Base-by-base conservation (phyloP, 92 coral and sea anemone species). In the Epizoanthus illoricatus region DNA sequence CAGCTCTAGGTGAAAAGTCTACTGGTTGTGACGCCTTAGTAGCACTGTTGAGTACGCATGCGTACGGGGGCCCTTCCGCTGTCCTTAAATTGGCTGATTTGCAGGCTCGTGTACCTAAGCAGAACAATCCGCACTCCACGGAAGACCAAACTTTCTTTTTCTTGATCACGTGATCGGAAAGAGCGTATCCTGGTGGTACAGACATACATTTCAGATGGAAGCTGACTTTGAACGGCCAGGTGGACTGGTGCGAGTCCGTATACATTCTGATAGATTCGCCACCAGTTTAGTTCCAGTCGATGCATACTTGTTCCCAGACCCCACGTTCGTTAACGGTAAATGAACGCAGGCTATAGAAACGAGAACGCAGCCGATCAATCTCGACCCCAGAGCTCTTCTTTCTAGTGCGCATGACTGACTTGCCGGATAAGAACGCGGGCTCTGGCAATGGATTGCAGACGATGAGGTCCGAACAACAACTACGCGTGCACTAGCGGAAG, bases 131-230 rank as follows among this genome's bases (percentile, higher is more conserved):
- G 10, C 80, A 75, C 17, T 75, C 80, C 10, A 59, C 62, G 45
- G 80, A 59, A 7, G 80, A 75, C 80, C 80, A 75, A 2, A 75
- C 80, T 75, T 60, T 58, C 80, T 75, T 75, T 60, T 75, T 75
- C 56, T 58, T 75, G 80, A 75, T 58, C 68, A 59, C 47, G 36
- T 75, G 80, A 39, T 55, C 80, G 20, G 43, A 40, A 59, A 75
- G 80, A n/a, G 80, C 80, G 7, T 36, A 75, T 17, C 81, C 81
- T 75, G 49, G 11, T 11, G 60, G n/a, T 4, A 60, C 3, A n/a
- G 47, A 43, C 40, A 33, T 0, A 69, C 21, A 36, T 66, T 66
- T 66, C n/a, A 36, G 54, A n/a, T 33, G 21, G 17, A 7, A n/a
- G 19, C 7, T 23, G 9, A 63, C 19, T 63, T 63, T 23, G n/a